Conservation (phyloP, 2,797 vertebrate genomes). For the Schizopygopsis pylzovi region DNA sequence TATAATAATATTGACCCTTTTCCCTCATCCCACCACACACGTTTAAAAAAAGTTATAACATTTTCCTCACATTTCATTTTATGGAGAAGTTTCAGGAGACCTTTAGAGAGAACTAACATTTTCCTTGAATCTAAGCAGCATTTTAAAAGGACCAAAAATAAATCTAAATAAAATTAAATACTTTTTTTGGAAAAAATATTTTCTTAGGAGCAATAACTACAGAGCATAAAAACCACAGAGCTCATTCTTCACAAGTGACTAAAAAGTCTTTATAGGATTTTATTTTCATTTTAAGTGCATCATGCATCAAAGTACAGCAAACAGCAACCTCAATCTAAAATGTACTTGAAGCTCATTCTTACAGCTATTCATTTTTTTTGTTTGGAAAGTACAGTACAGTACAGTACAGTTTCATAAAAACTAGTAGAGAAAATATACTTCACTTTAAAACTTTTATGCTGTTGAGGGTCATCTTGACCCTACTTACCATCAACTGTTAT, state of each 20-base stretch:
- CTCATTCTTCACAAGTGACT: conserved; percentile 2
- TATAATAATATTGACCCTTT: conserved; percentile 9
- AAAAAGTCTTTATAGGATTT: not conserved
- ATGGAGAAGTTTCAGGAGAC: not conserved
- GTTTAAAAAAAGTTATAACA: not conserved
- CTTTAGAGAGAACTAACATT: too few relatives aligned
- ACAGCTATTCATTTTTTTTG: not conserved
- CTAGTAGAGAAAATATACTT: not conserved
- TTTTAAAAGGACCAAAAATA: conserved; percentile 1
- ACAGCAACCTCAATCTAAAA: not conserved
- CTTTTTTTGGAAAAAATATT: not conserved
- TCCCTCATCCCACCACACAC: not conserved
- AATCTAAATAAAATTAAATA: not conserved
- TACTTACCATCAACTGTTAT: not conserved
- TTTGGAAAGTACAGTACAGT: not conserved
- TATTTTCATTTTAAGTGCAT: not conserved
- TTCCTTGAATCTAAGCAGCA: too few relatives aligned
- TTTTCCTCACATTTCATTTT: not conserved
- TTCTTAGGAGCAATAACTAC: not conserved
- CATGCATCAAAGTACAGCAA: not conserved
- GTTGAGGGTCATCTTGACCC: not conserved
- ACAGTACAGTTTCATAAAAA: not conserved
- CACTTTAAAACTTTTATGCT: not conserved
- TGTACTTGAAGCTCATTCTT: not conserved
- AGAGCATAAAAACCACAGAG: not conserved